phyloP scores from a whole-genome alignment of 92 coral and sea anemone genomes.

The Palythoa caribaeorum region DNA sequence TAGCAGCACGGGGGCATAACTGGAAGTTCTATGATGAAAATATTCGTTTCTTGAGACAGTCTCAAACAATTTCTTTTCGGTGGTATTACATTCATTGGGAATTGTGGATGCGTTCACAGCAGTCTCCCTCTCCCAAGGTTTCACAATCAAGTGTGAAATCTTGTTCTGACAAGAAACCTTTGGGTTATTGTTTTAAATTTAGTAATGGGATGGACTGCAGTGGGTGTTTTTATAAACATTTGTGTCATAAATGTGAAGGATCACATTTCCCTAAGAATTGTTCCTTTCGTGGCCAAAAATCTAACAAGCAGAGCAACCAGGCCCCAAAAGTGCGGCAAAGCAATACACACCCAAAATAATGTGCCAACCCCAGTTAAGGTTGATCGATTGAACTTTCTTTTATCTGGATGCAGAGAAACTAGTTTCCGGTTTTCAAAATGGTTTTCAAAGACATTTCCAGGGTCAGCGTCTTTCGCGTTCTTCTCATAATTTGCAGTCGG shows the following conservation, averaged over 20 bases:
- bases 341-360: constrained; percentile 22
- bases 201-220: constrained; percentile 51
- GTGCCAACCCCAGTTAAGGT: constrained; percentile 71
- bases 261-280: no score
- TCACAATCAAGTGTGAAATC: not conserved
- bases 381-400: constrained; percentile 24
- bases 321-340: constrained; percentile 1
- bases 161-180: constrained; percentile 25
- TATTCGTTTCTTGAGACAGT: constrained; percentile 60
- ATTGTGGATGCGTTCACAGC: constrained; percentile 66
- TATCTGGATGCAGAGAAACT: constrained; percentile 49
- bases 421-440: constrained; percentile 49
- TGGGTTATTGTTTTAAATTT: constrained; percentile 52
- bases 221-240: constrained; percentile 61
- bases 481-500: constrained; percentile 47
- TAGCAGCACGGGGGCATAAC: constrained; percentile 65
- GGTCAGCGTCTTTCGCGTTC: constrained; percentile 26
- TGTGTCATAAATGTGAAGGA: constrained; percentile 61
- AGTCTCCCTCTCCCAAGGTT: constrained; percentile 2
- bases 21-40: constrained; percentile 68
- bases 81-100: constrained; percentile 62
- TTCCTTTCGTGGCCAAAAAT: not conserved
- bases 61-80: constrained; percentile 39
- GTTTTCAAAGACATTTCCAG: constrained; percentile 65
- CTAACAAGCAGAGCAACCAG: no score